Evolutionary conservation across 2,113 vertebrate species (phyloP).

Genomic region (Neodon shergylaensis): DNA sequence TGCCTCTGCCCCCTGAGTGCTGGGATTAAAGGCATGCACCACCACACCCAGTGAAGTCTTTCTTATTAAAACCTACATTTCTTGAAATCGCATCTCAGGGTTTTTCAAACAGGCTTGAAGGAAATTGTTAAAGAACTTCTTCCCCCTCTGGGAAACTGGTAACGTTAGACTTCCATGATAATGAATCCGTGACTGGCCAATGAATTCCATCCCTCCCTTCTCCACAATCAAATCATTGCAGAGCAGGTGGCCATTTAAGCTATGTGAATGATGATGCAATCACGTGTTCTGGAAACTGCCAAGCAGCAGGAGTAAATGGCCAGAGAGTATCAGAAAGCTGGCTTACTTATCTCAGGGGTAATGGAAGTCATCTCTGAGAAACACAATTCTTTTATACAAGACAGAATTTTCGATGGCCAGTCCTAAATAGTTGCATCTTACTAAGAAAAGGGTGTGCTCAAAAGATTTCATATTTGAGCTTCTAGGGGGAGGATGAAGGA

Average conservation of each 20-base stretch:
- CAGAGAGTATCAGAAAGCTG: slow-evolving; percentile 37
- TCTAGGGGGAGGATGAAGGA: not conserved
- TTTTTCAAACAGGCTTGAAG: slow-evolving; percentile 37
- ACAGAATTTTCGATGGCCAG: not conserved
- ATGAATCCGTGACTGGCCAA: slow-evolving; percentile 52
- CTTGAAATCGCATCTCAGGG: slow-evolving; percentile 38
- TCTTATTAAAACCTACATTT: slow-evolving; percentile 56
- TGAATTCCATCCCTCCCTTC: slow-evolving; percentile 28
- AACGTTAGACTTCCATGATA: slow-evolving; percentile 8
- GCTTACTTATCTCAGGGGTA: not conserved
- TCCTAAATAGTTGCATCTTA: not conserved
- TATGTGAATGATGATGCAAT: not conserved
- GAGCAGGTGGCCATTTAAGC: slow-evolving; percentile 50
- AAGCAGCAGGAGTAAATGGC: not conserved
- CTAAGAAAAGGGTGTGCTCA: not conserved
- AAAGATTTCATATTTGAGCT: not conserved
- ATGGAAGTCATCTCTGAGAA: slow-evolving; percentile 16
- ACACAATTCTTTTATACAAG: not conserved
- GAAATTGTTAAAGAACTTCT: slow-evolving; percentile 50
- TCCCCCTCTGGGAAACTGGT: not conserved
- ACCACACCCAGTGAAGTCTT: not conserved
- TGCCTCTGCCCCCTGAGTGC: not conserved
- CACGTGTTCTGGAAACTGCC: not conserved
- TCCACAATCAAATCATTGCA: slow-evolving; percentile 30
- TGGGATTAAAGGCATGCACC: not conserved